Evolutionary conservation across 2,797 vertebrate genomes (phyloP), one percentile per base, ranked within the genome.

Genomic region (Sternarchorhynchus goeldii): DNA sequence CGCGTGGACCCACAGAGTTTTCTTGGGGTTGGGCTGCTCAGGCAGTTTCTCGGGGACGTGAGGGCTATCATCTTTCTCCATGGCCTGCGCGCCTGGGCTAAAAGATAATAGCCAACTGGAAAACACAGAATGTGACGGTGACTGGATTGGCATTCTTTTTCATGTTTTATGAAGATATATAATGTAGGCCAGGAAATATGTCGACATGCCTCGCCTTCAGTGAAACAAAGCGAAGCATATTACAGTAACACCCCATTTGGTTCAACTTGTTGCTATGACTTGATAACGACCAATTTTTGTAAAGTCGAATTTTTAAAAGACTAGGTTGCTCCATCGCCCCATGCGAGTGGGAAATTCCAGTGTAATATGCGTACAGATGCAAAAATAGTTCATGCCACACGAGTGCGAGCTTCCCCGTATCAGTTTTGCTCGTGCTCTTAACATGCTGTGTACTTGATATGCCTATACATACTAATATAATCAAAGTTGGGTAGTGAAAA

Each of bases 1-100:
- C 80, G 75, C 39, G 80, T 83, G 72, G 70, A 83, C 85, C 82
- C 71, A 18, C 58, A 76, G 80, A 66, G 80, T 82, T 85, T 86
- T 86, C 80, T 80, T 86, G 85, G 84, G 84, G 36, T 82, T 80
- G 45, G 62, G 32, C 29, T 66, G 78, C 84, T 67, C 25, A 8
- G 45, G 59, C 70, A 83, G 75, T 76, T 84, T 85, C 16, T 64
- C 63, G 72, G 34, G 34, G 73, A 21, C 16, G 6, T 57, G 39
- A 76, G 60, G 82, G 74, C 81, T 65, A 34, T 79, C 75, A 31
- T 31, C 20, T 69, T 60, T 55, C 64, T 64, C 39, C 55, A 16
- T 7, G 25, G 29, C 45, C 45, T 56, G 39, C 63, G 29, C 21
- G 53, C 5, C 5, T 45, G 29, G 10, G n/a, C 50, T 65, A 58